Base-by-base conservation (phyloP, 2,113 vertebrate species). In the Scopus umbretta region DNA sequence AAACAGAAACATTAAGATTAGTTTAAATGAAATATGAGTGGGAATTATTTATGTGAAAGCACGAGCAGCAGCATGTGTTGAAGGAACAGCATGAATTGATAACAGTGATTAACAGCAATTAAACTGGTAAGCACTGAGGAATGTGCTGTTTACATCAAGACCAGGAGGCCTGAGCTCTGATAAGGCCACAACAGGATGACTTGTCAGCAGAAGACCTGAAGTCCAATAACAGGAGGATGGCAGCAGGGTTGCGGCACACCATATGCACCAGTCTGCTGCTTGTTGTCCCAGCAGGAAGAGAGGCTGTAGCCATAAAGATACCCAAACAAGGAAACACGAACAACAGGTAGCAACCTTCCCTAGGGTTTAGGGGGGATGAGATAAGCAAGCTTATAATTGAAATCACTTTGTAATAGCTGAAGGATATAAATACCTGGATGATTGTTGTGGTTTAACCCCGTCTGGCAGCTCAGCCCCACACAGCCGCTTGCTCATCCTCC, bases 81-180 rank as follows among this genome's bases (percentile, higher is more conserved):
- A 82, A 88, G 27, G 38, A 86, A 23, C 8, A 61, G 40, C 43
- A n/a, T 2, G 8, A 72, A 65, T 40, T 53, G 56, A 94, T 95
- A 76, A 84, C 45, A 2, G 6, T 15, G 58, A 94, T 70, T 67
- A 94, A 61, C 30, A 45, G 90, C 90, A 94, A 94, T 91, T 79
- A 61, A 87, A 68, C 13, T 29, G 17, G 40, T 85, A 87, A 95
- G 55, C 66, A 21, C 84, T 38, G 45, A 96, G 81, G 78, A 96
- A 95, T 94, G 85, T 88, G 87, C 92, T 91, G 70, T 47, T 82
- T 87, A 21, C 36, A 85, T 42, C 34, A 63, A 50, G 19, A 89
- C 4, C 30, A n/a, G 52, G 49, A 81, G 76, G 38, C 27, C 18
- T 55, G 76, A 87, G 80, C 84, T 81, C 45, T 4, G 25, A 90